These are phyloP conservation scores for Zaprionus kolodkinae DNA, from an alignment of 1,140 invertebrate genomes.

Conservation along the genomic window DNA sequence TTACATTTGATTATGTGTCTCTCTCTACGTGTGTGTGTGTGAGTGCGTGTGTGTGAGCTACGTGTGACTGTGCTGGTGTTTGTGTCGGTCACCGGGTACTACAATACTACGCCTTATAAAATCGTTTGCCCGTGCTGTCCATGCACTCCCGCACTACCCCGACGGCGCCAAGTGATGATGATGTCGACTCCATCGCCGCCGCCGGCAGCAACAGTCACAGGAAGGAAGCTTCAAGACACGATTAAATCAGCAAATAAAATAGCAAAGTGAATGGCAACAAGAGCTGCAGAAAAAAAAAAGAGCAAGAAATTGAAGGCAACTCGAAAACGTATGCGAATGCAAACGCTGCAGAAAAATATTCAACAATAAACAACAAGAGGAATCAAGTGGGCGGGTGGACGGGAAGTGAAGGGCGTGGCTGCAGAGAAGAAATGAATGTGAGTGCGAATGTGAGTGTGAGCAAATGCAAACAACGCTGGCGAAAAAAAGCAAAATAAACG, in stretches of 20 bases:
- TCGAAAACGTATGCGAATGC: constrained; percentile 46
- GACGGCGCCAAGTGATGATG: neutral
- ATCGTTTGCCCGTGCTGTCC: constrained; percentile 35
- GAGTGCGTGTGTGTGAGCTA: constrained; percentile 4
- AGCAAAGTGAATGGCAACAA: constrained; percentile 62
- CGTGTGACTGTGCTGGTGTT: constrained; percentile 13
- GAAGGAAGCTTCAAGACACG: constrained; percentile 81
- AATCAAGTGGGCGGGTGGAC: neutral
- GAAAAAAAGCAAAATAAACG: constrained; percentile 17
- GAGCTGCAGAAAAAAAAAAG: constrained; percentile 43
- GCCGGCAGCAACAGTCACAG: constrained; percentile 64
- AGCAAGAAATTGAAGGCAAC: constrained; percentile 55
- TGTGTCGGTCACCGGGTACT: constrained; percentile 34
- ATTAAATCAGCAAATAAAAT: constrained; percentile 81
- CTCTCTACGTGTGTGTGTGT: constrained; percentile 35
- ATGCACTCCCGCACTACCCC: constrained; percentile 13
- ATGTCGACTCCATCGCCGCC: neutral
- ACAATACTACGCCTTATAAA: constrained; percentile 67
- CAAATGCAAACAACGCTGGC: constrained; percentile 37
- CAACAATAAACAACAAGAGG: constrained; percentile 11
- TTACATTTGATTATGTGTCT: constrained; percentile 77
- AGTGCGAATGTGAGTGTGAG: constrained; percentile 37
- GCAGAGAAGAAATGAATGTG: constrained; percentile 25
- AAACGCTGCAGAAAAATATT: constrained; percentile 51
- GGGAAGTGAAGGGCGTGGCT: neutral